Evolutionary conservation across 2,888 invertebrate genomes (phyloP).

Genomic region (Andricus quercusramuli): DNA sequence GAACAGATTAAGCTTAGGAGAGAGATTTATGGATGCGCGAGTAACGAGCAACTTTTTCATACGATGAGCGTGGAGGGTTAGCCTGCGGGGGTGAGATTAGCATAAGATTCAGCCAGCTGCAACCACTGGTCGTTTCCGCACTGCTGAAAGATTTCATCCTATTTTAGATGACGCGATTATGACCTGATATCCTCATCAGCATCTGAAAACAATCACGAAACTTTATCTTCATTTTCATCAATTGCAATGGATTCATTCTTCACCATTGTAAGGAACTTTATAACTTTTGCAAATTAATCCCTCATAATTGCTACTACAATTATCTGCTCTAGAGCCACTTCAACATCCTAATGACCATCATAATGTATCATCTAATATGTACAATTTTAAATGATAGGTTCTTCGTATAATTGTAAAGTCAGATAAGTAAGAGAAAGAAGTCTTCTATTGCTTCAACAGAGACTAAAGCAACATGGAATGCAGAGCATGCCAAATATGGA

Average conservation of each 20-base stretch:
- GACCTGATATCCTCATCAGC: slow-evolving; percentile 37
- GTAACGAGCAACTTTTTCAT: slow-evolving; percentile 75
- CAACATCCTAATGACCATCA: no score
- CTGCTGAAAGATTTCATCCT: slow-evolving; percentile 27
- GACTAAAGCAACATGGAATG: no score
- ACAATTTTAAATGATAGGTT: no score
- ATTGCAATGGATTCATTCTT: background rate
- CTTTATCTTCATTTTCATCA: background rate
- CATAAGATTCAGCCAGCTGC: slow-evolving; percentile 76
- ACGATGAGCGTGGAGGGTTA: slow-evolving; percentile 67
- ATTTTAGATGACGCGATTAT: slow-evolving; percentile 34
- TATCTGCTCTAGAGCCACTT: no score
- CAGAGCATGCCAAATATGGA: background rate
- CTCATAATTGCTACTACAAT: no score
- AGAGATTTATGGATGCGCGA: slow-evolving; percentile 74
- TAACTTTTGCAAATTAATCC: no score
- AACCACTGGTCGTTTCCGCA: slow-evolving; percentile 46
- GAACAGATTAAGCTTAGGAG: slow-evolving; percentile 75
- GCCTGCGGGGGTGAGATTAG: slow-evolving; percentile 72
- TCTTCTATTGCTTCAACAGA: no score
- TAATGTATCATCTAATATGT: no score
- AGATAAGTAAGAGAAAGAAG: no score
- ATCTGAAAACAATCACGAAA: slow-evolving; percentile 13
- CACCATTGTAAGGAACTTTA: background rate
- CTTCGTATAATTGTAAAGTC: no score